phyloP scores from a whole-genome alignment of 2,113 vertebrate species.

The Herpailurus yagouaroundi region DNA sequence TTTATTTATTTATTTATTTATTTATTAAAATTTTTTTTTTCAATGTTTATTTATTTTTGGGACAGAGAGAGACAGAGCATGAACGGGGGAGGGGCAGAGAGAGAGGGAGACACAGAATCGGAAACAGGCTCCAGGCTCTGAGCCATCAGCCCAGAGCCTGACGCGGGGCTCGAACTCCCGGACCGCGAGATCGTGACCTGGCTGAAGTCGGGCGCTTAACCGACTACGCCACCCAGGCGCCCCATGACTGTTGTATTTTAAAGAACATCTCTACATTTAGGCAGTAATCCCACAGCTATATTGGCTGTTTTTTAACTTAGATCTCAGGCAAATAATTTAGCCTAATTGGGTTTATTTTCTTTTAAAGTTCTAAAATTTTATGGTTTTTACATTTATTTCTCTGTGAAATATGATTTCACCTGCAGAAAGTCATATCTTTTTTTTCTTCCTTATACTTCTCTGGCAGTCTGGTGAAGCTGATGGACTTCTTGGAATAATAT shows the following conservation, averaged over 20 bases:
- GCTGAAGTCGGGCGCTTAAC: too few species aligned
- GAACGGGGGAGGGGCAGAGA: too few species aligned
- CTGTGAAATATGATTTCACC: not conserved
- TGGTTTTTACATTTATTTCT: constrained; percentile 3
- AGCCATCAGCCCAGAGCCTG: too few species aligned
- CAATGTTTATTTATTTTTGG: too few species aligned
- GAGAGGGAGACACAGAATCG: too few species aligned
- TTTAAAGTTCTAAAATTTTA: constrained; percentile 4
- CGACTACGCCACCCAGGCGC: too few species aligned
- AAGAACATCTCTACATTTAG: not conserved
- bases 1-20: too few species aligned
- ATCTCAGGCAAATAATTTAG: not conserved
- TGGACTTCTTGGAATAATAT: not conserved
- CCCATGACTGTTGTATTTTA: not conserved
- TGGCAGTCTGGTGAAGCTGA: not conserved
- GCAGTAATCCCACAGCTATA: not conserved
- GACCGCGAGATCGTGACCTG: too few species aligned
- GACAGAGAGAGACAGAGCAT: too few species aligned
- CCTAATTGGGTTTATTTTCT: not conserved
- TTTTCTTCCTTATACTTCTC: not conserved
- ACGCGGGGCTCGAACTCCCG: too few species aligned
- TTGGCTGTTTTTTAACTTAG: not conserved
- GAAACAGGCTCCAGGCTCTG: too few species aligned
- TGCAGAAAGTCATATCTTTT: not conserved
- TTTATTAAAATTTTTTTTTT: too few species aligned